Evolutionary conservation across 2,888 invertebrate species (phyloP).

Genomic region (Dorcus hopei): DNA sequence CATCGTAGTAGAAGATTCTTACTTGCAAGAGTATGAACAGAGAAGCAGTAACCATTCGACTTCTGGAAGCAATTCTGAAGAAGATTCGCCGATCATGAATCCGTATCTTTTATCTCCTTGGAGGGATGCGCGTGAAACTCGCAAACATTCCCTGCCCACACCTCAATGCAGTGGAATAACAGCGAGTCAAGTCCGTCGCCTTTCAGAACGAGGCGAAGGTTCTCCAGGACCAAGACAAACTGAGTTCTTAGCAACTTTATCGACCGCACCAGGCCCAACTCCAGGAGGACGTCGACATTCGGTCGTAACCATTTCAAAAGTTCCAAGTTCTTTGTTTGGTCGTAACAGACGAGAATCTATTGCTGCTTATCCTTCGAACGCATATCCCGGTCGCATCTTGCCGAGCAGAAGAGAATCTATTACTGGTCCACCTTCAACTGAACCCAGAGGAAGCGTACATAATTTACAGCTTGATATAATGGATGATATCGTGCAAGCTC

Average conservation of each 20-base stretch:
- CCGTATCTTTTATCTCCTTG: conserved; percentile 80
- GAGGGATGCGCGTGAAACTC: conserved; percentile 68
- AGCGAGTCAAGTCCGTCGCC: conserved; percentile 79
- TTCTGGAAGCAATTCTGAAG: conserved; percentile 65
- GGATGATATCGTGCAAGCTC: conserved; percentile 82
- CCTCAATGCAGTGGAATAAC: conserved; percentile 84
- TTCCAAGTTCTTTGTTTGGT: conserved; percentile 73
- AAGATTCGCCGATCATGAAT: conserved; percentile 69
- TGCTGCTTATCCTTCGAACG: conserved; percentile 66
- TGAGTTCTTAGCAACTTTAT: conserved; percentile 78
- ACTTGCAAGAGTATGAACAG: conserved; percentile 63
- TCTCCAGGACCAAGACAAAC: conserved; percentile 72
- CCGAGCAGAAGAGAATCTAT: conserved; percentile 46
- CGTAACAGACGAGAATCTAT: conserved; percentile 78
- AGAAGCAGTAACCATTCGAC: conserved; percentile 45
- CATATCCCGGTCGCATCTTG: conserved; percentile 47
- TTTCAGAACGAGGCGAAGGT: conserved; percentile 76
- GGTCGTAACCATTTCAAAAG: conserved; percentile 81
- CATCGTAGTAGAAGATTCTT: conserved; percentile 80
- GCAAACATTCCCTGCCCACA: conserved; percentile 81
- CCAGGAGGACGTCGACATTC: conserved; percentile 80
- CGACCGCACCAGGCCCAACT: conserved; percentile 68
- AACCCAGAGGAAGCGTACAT: conserved; percentile 72
- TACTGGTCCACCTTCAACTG: conserved; percentile 68
- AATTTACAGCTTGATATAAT: conserved; percentile 83